A percentile compares a stretch with the other conserved stretches of the same genome.
These are phyloP conservation scores for Caenorhabditis remanei DNA, from an alignment of 1,140 invertebrate genomes.

Conservation along the genomic window DNA sequence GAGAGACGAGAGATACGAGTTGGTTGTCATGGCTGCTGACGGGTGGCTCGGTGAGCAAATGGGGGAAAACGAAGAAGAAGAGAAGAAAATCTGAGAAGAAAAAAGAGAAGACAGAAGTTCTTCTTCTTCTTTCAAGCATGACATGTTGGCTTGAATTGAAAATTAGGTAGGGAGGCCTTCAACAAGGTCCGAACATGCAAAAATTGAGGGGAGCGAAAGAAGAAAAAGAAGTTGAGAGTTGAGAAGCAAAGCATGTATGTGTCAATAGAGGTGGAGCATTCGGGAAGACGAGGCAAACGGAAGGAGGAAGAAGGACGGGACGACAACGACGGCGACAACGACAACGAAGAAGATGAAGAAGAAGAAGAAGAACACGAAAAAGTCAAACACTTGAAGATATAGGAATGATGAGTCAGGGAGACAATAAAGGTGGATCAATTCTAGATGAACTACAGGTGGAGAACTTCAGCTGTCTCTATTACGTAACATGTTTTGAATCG, in stretches of 20 bases:
- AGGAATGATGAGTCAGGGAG: neutral
- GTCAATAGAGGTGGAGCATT: slow-evolving; percentile 52
- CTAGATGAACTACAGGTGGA: neutral
- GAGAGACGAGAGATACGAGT: slow-evolving; percentile 8
- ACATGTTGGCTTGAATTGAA: slow-evolving; percentile 27
- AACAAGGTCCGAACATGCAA: slow-evolving; percentile 26
- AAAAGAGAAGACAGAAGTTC: neutral
- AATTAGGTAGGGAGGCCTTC: slow-evolving; percentile 35
- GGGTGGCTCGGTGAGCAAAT: neutral
- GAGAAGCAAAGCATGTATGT: slow-evolving; percentile 34
- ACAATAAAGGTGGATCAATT: neutral
- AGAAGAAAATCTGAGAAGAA: slow-evolving; percentile 39
- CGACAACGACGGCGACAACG: neutral
- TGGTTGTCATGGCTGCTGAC: slow-evolving; percentile 38
- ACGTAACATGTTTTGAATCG: neutral
- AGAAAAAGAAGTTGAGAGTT: slow-evolving; percentile 17
- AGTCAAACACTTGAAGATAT: neutral
- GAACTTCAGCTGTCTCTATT: neutral
- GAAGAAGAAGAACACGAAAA: neutral
- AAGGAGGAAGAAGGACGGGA: slow-evolving; percentile 14
- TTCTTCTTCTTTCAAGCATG: slow-evolving; percentile 14
- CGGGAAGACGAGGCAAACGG: slow-evolving; percentile 15
- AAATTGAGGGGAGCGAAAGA: neutral
- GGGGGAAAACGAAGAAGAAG: neutral
- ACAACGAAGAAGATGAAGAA: neutral